Evolutionary conservation across 2,888 invertebrate species (phyloP).

Genomic region (Drosophila cognata): DNA sequence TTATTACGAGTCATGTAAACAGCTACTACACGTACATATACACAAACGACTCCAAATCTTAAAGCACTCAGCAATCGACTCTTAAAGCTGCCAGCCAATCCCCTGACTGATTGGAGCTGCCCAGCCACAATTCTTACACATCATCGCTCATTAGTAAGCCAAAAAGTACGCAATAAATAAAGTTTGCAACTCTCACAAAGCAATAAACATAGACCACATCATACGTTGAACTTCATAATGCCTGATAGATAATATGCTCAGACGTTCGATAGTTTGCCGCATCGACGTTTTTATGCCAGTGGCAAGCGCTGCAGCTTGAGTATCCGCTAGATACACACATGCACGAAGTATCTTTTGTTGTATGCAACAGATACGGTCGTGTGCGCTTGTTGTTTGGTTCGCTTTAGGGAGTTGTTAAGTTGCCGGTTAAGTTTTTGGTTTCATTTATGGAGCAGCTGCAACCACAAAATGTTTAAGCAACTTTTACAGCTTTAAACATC

Average conservation of each 20-base stretch:
- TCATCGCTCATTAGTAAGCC: slow-evolving; percentile 64
- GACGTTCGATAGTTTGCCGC: slow-evolving; percentile 45
- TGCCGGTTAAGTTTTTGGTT: neutral
- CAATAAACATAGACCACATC: slow-evolving; percentile 7
- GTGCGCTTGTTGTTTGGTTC: neutral
- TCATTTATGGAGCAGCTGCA: neutral
- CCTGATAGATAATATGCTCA: slow-evolving; percentile 40
- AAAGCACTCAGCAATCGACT: slow-evolving; percentile 7
- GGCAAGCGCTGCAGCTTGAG: slow-evolving; percentile 36
- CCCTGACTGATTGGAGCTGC: slow-evolving; percentile 4
- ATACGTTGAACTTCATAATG: slow-evolving; percentile 46
- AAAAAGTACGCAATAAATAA: slow-evolving; percentile 59
- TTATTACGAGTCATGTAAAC: slow-evolving; percentile 45
- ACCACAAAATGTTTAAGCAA: slow-evolving; percentile 1
- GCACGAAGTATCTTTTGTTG: slow-evolving; percentile 10
- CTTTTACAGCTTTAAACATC: slow-evolving; percentile 3
- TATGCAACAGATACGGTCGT: slow-evolving; percentile 27
- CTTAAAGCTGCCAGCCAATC: slow-evolving; percentile 28
- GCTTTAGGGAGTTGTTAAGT: neutral
- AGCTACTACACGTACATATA: slow-evolving; percentile 1
- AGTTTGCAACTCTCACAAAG: slow-evolving; percentile 43
- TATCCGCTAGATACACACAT: slow-evolving; percentile 41
- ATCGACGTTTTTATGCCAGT: slow-evolving; percentile 34
- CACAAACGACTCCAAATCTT: slow-evolving; percentile 4
- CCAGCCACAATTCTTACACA: slow-evolving; percentile 43